Percentiles rank a stretch among this genome's conserved stretches.
Conservation (phyloP, 2,888 invertebrate species). For the Chrysolina oricalcia region DNA sequence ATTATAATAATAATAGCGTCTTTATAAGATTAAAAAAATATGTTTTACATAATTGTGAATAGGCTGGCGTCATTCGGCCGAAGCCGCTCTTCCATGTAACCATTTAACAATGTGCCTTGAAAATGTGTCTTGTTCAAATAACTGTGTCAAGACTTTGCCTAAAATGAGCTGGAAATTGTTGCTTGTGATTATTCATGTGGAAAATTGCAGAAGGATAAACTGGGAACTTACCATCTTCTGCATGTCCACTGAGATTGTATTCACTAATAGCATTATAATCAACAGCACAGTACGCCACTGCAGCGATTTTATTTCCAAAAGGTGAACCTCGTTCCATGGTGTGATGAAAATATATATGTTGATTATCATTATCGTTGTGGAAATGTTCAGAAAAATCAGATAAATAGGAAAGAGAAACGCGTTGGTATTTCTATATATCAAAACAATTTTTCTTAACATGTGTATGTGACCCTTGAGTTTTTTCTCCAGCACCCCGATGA, state of each 20-base stretch:
- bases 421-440: not conserved
- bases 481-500: not conserved
- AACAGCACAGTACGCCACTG: not conserved
- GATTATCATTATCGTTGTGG: not conserved
- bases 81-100: too few relatives aligned
- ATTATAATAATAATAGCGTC: too few relatives aligned
- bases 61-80: too few relatives aligned
- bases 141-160: too few relatives aligned
- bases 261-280: not conserved
- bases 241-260: not conserved
- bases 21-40: too few relatives aligned
- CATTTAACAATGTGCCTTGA: too few relatives aligned
- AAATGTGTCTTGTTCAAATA: too few relatives aligned
- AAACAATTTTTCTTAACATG: not conserved
- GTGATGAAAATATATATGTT: conserved; percentile 5
- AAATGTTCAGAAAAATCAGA: not conserved
- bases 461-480: not conserved
- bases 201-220: too few relatives aligned
- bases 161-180: too few relatives aligned
- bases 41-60: too few relatives aligned
- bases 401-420: not conserved
- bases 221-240: not conserved
- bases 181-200: too few relatives aligned
- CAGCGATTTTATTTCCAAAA: not conserved
- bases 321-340: not conserved